Percentiles rank a stretch among this genome's conserved stretches.
Conservation (phyloP, 1,140 invertebrate genomes). For the Choristoneura fumiferana region DNA sequence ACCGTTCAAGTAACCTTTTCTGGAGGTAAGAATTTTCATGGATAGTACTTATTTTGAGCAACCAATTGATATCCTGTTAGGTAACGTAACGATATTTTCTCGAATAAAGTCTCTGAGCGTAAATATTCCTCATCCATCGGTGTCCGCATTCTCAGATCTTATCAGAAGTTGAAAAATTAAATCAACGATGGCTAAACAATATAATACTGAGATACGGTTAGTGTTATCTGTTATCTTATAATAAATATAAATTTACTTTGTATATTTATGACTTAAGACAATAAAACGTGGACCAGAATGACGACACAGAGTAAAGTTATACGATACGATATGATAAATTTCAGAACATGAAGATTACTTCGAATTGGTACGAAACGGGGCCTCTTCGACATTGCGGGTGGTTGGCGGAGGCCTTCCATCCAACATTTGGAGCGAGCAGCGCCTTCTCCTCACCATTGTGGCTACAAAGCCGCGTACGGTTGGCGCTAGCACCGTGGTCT, state of each 20-base stretch:
- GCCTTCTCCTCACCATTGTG: constrained; percentile 29
- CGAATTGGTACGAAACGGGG: constrained; percentile 20
- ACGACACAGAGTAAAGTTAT: no score
- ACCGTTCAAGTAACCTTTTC: constrained; percentile 27
- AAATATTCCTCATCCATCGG: no score
- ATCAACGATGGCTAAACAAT: no score
- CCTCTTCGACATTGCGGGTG: constrained; percentile 20
- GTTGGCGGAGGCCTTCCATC: constrained; percentile 25
- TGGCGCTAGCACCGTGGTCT: constrained; percentile 32
- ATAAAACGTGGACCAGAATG: no score
- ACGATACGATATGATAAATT: no score
- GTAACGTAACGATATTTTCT: no score
- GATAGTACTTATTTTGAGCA: no score
- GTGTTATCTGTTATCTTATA: background rate
- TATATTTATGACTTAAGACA: no score
- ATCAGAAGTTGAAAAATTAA: no score
- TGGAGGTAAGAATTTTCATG: constrained; percentile 40
- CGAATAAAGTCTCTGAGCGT: background rate
- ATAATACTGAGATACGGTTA: background rate
- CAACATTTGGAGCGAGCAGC: constrained; percentile 28
- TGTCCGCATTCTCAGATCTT: no score
- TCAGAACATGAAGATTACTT: constrained; percentile 29
- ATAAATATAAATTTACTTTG: background rate
- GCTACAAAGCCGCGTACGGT: constrained; percentile 46
- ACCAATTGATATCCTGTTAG: no score